Percentiles rank a stretch among this genome's conserved stretches.
phyloP scores from a whole-genome alignment of 2,113 vertebrate species.

The Haemorhous mexicanus region DNA sequence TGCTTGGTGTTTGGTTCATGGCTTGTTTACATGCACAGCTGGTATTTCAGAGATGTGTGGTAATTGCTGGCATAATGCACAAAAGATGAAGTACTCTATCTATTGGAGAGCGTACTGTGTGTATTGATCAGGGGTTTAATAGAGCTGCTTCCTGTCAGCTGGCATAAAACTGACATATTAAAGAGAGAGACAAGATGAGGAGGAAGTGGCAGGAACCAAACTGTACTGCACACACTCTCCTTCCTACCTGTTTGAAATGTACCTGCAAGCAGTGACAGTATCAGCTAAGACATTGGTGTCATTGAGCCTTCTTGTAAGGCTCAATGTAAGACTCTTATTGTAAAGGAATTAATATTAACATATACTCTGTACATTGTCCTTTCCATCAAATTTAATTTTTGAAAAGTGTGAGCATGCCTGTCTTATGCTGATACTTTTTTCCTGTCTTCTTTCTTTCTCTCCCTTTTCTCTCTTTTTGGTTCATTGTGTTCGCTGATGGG shows the following conservation, averaged over 20 bases:
- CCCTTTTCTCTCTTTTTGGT: not conserved
- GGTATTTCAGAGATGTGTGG: not conserved
- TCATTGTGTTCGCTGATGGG: not conserved
- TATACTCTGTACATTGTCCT: constrained; percentile 21
- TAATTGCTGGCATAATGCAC: not conserved
- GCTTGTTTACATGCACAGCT: not conserved
- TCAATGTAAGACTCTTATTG: not conserved
- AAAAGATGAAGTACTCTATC: not conserved
- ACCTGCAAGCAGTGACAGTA: constrained; percentile 1
- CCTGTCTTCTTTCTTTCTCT: not conserved
- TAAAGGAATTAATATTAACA: constrained; percentile 27
- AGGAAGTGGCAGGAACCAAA: not conserved
- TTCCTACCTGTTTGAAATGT: constrained; percentile 1
- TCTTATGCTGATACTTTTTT: constrained; percentile 29
- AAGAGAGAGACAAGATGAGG: not conserved
- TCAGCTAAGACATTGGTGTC: constrained; percentile 32
- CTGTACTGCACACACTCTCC: rapidly evolving
- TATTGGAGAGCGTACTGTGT: not conserved
- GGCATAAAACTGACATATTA: not conserved
- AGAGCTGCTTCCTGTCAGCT: constrained; percentile 3
- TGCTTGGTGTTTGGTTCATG: not conserved
- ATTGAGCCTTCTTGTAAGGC: not conserved
- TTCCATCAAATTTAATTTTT: constrained; percentile 41
- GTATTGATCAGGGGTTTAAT: not conserved
- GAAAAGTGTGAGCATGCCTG: constrained; percentile 36